These are phyloP conservation scores for Drosophila kanekoi DNA, from an alignment of 2,888 invertebrate species.

Conservation along the genomic window DNA sequence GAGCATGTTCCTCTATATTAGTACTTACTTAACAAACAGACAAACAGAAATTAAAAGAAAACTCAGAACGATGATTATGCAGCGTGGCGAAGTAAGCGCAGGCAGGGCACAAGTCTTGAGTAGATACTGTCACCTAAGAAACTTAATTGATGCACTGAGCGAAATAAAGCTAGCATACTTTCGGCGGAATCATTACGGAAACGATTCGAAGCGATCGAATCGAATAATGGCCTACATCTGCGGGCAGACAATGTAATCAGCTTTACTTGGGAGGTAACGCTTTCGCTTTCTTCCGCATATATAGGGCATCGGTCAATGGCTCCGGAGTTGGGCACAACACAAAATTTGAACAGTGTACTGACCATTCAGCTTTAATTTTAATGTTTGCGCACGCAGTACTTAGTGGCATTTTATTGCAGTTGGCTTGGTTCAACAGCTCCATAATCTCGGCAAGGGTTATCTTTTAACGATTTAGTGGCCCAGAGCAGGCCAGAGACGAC, in stretches of 20 bases:
- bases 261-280: not conserved
- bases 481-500: slow-evolving; percentile 4
- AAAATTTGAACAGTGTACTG: slow-evolving; percentile 41
- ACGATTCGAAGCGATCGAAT: not conserved
- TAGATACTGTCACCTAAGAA: slow-evolving; percentile 45
- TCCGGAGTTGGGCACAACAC: not conserved
- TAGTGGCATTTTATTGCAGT: slow-evolving; percentile 29
- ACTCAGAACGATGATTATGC: slow-evolving; percentile 5
- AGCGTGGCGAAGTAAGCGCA: slow-evolving; percentile 13
- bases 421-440: slow-evolving; percentile 46
- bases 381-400: slow-evolving; percentile 23
- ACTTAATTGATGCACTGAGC: slow-evolving; percentile 54
- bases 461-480: slow-evolving; percentile 49
- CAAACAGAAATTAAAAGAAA: slow-evolving; percentile 24
- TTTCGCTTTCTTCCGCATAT: slow-evolving; percentile 1
- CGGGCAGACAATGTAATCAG: slow-evolving; percentile 7
- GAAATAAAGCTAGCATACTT: slow-evolving; percentile 50
- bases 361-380: slow-evolving; percentile 10
- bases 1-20: slow-evolving; percentile 41
- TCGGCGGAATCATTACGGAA: not conserved
- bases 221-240: not conserved
- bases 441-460: slow-evolving; percentile 65
- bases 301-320: slow-evolving; percentile 28
- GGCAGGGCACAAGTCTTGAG: slow-evolving; percentile 13
- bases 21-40: slow-evolving; percentile 31